Base-by-base conservation (phyloP, 2,888 invertebrate species). In the Stegophylla sp. region DNA sequence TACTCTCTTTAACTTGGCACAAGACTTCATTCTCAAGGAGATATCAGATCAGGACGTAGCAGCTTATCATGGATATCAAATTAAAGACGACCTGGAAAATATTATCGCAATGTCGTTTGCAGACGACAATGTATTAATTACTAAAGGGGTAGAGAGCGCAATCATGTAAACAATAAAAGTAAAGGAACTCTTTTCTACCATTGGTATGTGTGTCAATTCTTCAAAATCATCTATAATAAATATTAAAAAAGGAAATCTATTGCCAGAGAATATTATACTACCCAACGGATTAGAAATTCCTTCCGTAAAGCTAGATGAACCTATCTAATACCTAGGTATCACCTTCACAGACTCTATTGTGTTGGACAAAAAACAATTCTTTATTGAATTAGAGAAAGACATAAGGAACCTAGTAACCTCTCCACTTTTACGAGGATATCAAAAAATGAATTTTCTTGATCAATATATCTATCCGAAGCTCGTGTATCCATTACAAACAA, bases 11-110 rank as follows among this genome's bases (percentile, higher is more conserved):
- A 64, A 64, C 20, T 20, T 43, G n/a, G 12, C 41, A 41, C 64
- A 64, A 64, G 43, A 64, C 64, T 64, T 64, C 17, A n/a, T 64
- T 41, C 41, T 64, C n/a, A 64, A 64, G 41, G n/a, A 64, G 0
- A 64, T 64, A 20, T 12, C 64, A 34, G 64, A 64, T 20, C 64
- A 41, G 3, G 9, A 20, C 7, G 64, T 64, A 17, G n/a, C n/a
- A 20, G 20, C 2, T 1, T 41, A 41, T 41, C 64, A 64, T 64
- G 64, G 64, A 5, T 64, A 41, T n/a, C n/a, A 64, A 41, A n/a
- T 64, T n/a, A 15, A 43, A 1, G n/a, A 17, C 3, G 20, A 43
- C 41, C 1, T 64, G 12, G 41, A 26, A 1, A 64, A 64, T 12
- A 64, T 64, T 20, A 41, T 43, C n/a, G n/a, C 41, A 1, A 41